phyloP scores from a whole-genome alignment of 2,888 invertebrate genomes.

The Gasteruption jaculator region DNA sequence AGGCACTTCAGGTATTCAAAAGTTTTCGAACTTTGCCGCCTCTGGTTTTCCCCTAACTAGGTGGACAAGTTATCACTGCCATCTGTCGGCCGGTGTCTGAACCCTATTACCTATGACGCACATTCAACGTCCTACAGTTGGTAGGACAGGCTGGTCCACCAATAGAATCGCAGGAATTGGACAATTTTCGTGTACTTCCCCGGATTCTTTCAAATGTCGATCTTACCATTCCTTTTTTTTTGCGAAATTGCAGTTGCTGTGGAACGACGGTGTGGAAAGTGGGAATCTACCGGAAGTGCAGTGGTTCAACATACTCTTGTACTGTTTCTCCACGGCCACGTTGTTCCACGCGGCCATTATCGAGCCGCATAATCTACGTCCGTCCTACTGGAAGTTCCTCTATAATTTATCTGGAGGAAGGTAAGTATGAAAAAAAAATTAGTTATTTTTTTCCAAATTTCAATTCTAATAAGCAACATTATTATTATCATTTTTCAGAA shows the following conservation, averaged over 20 bases:
- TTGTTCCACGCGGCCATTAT: constrained; percentile 74
- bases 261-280: constrained; percentile 65
- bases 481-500: constrained; percentile 48
- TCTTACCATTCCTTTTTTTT: background rate
- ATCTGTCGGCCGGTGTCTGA: too few relatives aligned
- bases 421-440: too few relatives aligned
- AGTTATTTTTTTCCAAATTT: constrained; percentile 9
- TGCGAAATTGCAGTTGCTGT: constrained; percentile 59
- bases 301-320: constrained; percentile 67
- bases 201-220: background rate
- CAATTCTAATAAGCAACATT: constrained; percentile 5
- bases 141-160: too few relatives aligned
- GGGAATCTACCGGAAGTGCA: constrained; percentile 65
- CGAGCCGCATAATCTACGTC: constrained; percentile 73
- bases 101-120: too few relatives aligned
- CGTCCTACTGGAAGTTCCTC: constrained; percentile 82
- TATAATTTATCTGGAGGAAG: constrained; percentile 69
- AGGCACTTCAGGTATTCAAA: constrained; percentile 67
- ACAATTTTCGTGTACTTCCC: background rate
- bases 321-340: constrained; percentile 72
- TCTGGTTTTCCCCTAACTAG: too few relatives aligned
- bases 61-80: too few relatives aligned
- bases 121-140: too few relatives aligned
- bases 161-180: too few relatives aligned
- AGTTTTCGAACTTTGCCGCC: constrained; percentile 3